Conservation (phyloP, 35 echinoderm and acorn worm genomes). For the Ophioderma brevispina region DNA sequence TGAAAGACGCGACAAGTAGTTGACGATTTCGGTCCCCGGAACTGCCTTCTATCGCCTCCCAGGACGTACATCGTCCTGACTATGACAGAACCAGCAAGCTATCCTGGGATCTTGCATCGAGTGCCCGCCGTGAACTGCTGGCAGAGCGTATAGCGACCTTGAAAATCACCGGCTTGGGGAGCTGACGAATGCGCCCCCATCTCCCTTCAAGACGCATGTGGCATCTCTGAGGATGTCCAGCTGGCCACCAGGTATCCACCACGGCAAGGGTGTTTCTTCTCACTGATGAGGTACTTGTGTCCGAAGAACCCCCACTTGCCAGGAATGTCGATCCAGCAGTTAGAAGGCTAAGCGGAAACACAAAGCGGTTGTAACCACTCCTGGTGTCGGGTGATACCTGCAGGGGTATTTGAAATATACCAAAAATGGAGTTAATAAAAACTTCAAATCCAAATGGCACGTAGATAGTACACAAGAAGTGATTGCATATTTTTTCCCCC, state of each 20-base stretch:
- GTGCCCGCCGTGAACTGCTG: slow-evolving; percentile 36
- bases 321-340: slow-evolving; percentile 47
- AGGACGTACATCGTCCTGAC: slow-evolving; percentile 59
- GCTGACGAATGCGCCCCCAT: slow-evolving; percentile 64
- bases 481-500: too few species aligned
- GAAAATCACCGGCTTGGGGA: slow-evolving; percentile 46
- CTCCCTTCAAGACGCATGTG: not conserved
- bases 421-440: not conserved
- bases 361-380: slow-evolving; percentile 45
- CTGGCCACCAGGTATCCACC: slow-evolving; percentile 66
- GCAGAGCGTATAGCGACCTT: slow-evolving; percentile 49
- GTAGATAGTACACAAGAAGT: too few species aligned
- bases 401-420: too few species aligned
- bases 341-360: slow-evolving; percentile 63
- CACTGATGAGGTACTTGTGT: slow-evolving; percentile 19
- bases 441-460: not conserved
- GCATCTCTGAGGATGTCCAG: slow-evolving; percentile 33
- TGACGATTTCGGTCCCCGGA: slow-evolving; percentile 75
- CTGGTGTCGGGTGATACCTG: slow-evolving; percentile 26
- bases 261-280: slow-evolving; percentile 42
- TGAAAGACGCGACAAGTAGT: slow-evolving; percentile 27
- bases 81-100: slow-evolving; percentile 71
- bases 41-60: slow-evolving; percentile 62
- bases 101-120: slow-evolving; percentile 53
- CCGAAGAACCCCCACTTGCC: slow-evolving; percentile 39